Evolutionary conservation across 30 jellyfish, hydroid and myxozoan species (phyloP).

Genomic region (Aurelia aurita complex sp. Pacific): DNA sequence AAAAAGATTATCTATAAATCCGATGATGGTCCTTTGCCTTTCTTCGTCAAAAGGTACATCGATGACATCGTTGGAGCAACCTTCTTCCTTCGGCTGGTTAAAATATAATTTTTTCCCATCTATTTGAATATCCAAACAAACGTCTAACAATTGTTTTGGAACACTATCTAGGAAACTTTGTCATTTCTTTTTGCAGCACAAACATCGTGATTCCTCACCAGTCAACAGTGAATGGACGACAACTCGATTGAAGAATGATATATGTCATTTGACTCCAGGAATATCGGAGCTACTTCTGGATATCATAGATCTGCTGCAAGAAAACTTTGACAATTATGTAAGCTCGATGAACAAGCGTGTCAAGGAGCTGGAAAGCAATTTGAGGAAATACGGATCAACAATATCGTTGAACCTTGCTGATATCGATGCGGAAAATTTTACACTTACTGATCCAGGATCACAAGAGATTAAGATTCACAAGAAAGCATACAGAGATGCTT

Average conservation of each 20-base stretch:
- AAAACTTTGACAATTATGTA: slow-evolving; percentile 42
- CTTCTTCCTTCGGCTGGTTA: too few species aligned
- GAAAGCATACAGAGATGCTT: slow-evolving; percentile 30
- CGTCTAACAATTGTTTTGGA: too few species aligned
- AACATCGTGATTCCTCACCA: too few species aligned
- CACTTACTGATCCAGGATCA: slow-evolving; percentile 25
- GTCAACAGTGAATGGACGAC: slow-evolving; percentile 2
- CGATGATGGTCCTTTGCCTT: too few species aligned
- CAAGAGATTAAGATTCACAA: slow-evolving; percentile 11
- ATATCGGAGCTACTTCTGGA: slow-evolving; percentile 57
- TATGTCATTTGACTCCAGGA: slow-evolving; percentile 64
- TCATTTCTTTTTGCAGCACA: too few species aligned
- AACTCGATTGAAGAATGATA: slow-evolving; percentile 35
- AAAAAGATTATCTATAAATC: too few species aligned
- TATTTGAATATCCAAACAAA: too few species aligned
- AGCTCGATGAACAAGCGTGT: slow-evolving; percentile 33
- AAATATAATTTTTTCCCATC: too few species aligned
- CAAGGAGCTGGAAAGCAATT: slow-evolving; percentile 37
- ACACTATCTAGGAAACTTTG: too few species aligned
- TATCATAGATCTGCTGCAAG: slow-evolving; percentile 50
- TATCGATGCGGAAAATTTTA: slow-evolving; percentile 5
- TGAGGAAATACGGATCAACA: slow-evolving; percentile 37
- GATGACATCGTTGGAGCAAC: too few species aligned
- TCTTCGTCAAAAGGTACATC: too few species aligned
- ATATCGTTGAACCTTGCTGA: slow-evolving; percentile 34